Conservation (phyloP, 2,113 vertebrate genomes). For the Callionymus lyra region DNA sequence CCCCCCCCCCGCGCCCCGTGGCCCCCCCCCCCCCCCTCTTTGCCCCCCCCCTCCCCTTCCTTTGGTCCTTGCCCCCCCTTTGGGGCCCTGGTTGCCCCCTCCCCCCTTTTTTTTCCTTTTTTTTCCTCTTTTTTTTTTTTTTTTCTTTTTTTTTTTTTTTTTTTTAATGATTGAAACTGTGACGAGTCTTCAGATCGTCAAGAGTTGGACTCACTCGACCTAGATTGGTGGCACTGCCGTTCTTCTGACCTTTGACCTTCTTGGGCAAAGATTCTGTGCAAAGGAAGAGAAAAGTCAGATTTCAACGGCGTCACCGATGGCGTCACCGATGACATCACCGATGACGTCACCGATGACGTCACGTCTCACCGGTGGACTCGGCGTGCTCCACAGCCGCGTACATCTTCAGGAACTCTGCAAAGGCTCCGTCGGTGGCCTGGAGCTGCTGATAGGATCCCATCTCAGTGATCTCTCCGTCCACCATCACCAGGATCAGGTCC, state of each 20-base stretch:
- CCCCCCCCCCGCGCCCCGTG: no score
- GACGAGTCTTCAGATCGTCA: neutral
- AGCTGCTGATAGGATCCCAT: constrained; percentile 88
- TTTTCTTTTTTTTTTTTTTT: no score
- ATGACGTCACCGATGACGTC: neutral
- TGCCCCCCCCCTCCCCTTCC: no score
- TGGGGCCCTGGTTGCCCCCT: neutral
- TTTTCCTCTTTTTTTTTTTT: no score
- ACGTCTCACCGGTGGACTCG: constrained; percentile 35
- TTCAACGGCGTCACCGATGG: neutral
- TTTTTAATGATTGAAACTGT: no score
- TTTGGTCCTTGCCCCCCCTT: no score
- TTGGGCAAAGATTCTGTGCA: constrained; percentile 51
- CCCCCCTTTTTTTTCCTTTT: neutral
- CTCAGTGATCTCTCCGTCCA: constrained; percentile 87
- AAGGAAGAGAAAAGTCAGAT: neutral
- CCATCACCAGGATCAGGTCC: constrained; percentile 84
- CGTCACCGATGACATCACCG: no score
- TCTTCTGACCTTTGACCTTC: constrained; percentile 69
- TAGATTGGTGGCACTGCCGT: constrained; percentile 54
- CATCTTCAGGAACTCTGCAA: constrained; percentile 82
- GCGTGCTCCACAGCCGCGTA: constrained; percentile 75
- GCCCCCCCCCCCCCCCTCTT: no score
- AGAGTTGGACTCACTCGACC: constrained; percentile 43
- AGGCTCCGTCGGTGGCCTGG: constrained; percentile 77